A percentile compares a stretch with the other conserved stretches of the same genome.
Evolutionary conservation across 2,113 vertebrate genomes (phyloP).

Genomic region (Dipodomys stephensi): DNA sequence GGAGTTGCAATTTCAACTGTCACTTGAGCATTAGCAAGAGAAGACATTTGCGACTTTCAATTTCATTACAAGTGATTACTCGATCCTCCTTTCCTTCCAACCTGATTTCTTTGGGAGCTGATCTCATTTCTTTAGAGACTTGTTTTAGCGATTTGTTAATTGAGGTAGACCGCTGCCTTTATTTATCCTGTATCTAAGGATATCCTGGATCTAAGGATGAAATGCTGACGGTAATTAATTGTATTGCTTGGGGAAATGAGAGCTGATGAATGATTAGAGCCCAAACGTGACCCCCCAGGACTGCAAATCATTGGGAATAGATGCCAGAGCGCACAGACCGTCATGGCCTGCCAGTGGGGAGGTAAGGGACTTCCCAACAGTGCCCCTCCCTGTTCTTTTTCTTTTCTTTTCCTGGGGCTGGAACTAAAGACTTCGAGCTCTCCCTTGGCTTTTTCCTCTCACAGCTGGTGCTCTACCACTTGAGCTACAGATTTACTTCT

Average conservation of each 20-base stretch:
- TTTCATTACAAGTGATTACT: background rate
- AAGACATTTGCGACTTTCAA: background rate
- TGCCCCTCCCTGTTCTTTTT: background rate
- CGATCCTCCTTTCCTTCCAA: background rate
- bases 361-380: background rate
- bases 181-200: background rate
- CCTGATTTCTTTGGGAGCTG: background rate
- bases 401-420: background rate
- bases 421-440: no score
- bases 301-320: background rate
- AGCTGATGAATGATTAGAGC: background rate
- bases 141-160: background rate
- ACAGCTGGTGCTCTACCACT: no score
- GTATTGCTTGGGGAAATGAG: background rate
- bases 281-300: background rate
- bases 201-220: background rate
- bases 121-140: background rate
- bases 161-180: background rate
- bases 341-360: background rate
- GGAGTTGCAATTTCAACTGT: background rate
- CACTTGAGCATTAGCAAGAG: background rate
- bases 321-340: background rate
- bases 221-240: background rate
- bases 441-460: no score
- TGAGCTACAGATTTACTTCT: no score